A percentile compares a stretch with the other conserved stretches of the same genome.
phyloP scores from a whole-genome alignment of 2,113 vertebrate genomes.

The Oncorhynchus tshawytscha region DNA sequence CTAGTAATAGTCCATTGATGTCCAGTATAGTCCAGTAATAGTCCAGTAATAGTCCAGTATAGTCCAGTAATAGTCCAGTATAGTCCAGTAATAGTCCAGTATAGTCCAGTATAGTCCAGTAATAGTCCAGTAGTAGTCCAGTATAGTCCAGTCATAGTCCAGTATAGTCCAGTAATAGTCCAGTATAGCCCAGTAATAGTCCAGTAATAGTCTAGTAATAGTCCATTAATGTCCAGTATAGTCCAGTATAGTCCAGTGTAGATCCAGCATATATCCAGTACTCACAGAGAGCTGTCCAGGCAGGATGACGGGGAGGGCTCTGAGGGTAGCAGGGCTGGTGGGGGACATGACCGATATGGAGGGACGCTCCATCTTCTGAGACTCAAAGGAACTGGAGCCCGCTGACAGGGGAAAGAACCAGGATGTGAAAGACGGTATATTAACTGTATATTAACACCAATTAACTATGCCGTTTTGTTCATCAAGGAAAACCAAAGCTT shows the following conservation, averaged over 20 bases:
- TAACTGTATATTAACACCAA: neutral
- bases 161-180: no score
- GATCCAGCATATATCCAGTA: conserved; percentile 11
- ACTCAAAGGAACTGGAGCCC: conserved; percentile 99
- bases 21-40: no score
- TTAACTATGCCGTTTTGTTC: no score
- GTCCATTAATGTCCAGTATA: neutral
- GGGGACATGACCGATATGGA: conserved; percentile 99
- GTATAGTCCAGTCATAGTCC: no score
- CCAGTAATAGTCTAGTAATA: no score
- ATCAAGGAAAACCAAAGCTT: neutral
- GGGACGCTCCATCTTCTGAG: conserved; percentile 96
- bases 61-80: no score
- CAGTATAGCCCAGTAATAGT: no score
- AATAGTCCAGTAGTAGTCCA: no score
- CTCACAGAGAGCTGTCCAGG: conserved; percentile 96
- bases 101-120: neutral
- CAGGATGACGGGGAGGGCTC: conserved; percentile 89
- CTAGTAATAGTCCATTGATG: no score
- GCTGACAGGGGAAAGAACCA: conserved; percentile 53
- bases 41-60: no score
- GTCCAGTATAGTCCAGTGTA: neutral
- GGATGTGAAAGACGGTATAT: neutral
- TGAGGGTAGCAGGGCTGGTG: conserved; percentile 91
- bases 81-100: neutral